phyloP scores from a whole-genome alignment of 2,888 invertebrate genomes.

The Stramonita haemastoma region DNA sequence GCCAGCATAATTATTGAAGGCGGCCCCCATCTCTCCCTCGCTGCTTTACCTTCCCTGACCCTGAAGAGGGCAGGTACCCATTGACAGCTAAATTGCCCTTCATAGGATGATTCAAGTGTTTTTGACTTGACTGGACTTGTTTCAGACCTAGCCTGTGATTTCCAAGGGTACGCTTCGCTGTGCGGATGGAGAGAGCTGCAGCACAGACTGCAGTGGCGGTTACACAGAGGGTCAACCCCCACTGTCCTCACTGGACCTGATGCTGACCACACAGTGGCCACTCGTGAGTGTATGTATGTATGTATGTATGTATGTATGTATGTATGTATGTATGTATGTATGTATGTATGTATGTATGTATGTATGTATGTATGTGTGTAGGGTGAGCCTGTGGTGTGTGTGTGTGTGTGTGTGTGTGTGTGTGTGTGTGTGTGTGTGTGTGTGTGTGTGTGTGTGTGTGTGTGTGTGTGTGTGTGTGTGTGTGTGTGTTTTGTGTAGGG shows the following conservation, averaged over 20 bases:
- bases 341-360: too few species aligned
- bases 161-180: background rate
- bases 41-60: too few species aligned
- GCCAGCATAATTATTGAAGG: too few species aligned
- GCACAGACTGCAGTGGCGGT: background rate
- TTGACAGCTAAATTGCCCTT: too few species aligned
- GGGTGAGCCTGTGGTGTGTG: background rate
- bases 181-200: background rate
- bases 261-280: background rate
- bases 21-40: too few species aligned
- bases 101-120: too few species aligned
- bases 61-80: too few species aligned
- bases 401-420: conserved; percentile 18
- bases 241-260: conserved; percentile 12
- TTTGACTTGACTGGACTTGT: too few species aligned
- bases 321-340: too few species aligned
- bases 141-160: conserved; percentile 10
- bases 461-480: background rate
- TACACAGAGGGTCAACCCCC: background rate
- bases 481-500: too few species aligned
- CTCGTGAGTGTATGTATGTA: conserved; percentile 9
- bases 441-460: conserved; percentile 20
- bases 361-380: too few species aligned
- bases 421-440: conserved; percentile 25
- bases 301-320: too few species aligned